Conservation (phyloP, 37 sponge, comb jelly and placozoan species). For the Diacarnus erythraeanus region DNA sequence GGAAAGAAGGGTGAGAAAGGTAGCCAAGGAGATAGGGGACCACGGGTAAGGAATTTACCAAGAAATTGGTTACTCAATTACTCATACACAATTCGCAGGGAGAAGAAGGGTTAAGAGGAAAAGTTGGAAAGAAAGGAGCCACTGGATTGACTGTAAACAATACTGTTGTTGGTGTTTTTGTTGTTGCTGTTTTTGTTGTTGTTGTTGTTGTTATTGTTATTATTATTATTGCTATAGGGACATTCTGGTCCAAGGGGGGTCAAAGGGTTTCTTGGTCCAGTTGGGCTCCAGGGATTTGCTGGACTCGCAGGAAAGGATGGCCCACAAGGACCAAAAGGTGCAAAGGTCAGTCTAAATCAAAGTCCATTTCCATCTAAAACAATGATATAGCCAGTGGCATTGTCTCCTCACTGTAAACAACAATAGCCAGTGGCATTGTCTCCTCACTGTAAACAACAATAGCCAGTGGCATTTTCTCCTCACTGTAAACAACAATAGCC, state of each 20-base stretch:
- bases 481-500: no score
- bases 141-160: slow-evolving; percentile 10
- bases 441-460: no score
- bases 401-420: no score
- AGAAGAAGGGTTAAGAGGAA: slow-evolving; percentile 27
- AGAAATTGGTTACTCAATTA: no score
- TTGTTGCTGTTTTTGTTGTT: not conserved
- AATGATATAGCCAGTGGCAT: no score
- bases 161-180: no score
- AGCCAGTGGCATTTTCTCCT: no score
- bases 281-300: slow-evolving; percentile 9
- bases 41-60: slow-evolving; percentile 4
- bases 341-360: slow-evolving; percentile 23
- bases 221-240: not conserved
- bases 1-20: slow-evolving; percentile 37
- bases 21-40: slow-evolving; percentile 31
- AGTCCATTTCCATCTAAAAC: no score
- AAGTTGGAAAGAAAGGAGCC: slow-evolving; percentile 2
- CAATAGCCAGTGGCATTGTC: no score
- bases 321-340: not conserved
- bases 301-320: slow-evolving; percentile 29
- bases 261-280: not conserved
- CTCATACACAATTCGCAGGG: slow-evolving; percentile 18
- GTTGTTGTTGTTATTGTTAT: not conserved
- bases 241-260: not conserved